Evolutionary conservation across 30 jellyfish, hydroid and myxozoan species (phyloP), one percentile per base, ranked within the genome.

Genomic region (Cassiopea andromeda): DNA sequence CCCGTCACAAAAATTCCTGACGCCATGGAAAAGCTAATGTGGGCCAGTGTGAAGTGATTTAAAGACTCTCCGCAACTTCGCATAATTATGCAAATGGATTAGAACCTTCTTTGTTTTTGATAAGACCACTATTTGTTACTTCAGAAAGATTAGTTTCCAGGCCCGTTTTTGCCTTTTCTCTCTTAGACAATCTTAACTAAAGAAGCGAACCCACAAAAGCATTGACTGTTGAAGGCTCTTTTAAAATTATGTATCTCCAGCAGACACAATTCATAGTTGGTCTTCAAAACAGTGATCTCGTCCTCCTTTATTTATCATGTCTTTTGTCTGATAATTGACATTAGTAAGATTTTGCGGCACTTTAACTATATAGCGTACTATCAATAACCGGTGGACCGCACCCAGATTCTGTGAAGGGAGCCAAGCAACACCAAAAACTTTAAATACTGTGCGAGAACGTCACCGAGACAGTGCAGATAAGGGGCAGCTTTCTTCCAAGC

Each of bases 311-410:
- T 58, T 14, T 58, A 58, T 7, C 68, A 7, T 58, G 68, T 58
- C 14, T 58, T 27, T 64, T 2, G 15, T 50, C 79, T 70, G 79
- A 70, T 70, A 70, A 70, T 18, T 70, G 79, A 70, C 79, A 70
- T 70, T 50, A 54, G 79, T n/a, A 70, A 43, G 5, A 70, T 70
- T 54, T 2, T 54, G 5, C 10, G 79, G 79, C 16, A 70, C 27
- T 64, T 17, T 5, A 54, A 7, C 48, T 2, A 1, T 70, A 2
- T 43, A 10, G 27, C 27, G 15, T 18, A 27, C 38, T 0, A 27
- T 27, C 38, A 27, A 27, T 0, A 27, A 27, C 38, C 38, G 38
- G 38, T 27, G 38, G 38, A 27, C 38, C 38, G 38, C 38, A 27
- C 38, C 38, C 38, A 27, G 0, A 27, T 27, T 27, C 79, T 15